phyloP scores from a whole-genome alignment of 1,140 invertebrate genomes.

The Aphidius ervi region DNA sequence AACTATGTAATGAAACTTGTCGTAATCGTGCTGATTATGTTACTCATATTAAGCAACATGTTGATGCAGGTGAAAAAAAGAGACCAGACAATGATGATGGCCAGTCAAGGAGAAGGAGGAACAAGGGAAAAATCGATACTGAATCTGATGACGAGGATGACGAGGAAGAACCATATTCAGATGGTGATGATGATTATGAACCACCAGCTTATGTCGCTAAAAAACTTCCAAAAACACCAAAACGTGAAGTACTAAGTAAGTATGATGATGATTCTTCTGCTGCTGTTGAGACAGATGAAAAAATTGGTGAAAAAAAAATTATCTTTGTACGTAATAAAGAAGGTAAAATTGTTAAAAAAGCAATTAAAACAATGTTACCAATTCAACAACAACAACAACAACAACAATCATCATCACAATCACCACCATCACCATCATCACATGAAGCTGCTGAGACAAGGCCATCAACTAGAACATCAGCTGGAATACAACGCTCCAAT shows the following conservation, averaged over 20 bases:
- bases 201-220: conserved; percentile 46
- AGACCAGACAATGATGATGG: conserved; percentile 49
- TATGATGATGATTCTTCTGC: conserved; percentile 23
- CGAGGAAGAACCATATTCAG: conserved; percentile 42
- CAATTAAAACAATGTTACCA: conserved; percentile 51
- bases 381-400: conserved; percentile 39
- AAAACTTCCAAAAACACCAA: conserved; percentile 37
- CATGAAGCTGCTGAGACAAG: conserved; percentile 1
- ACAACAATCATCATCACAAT: background rate
- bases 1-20: conserved; percentile 50
- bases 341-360: conserved; percentile 48
- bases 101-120: conserved; percentile 20
- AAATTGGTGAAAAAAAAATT: conserved; percentile 39
- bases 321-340: conserved; percentile 47
- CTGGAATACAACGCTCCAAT: conserved; percentile 19
- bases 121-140: conserved; percentile 39
- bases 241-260: conserved; percentile 35
- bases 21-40: conserved; percentile 51
- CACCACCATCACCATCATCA: background rate
- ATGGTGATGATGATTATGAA: conserved; percentile 48
- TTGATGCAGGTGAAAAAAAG: conserved; percentile 52
- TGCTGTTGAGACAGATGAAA: conserved; percentile 35
- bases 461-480: conserved; percentile 17
- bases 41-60: conserved; percentile 51
- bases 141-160: conserved; percentile 45